Evolutionary conservation across 2,888 invertebrate genomes (phyloP).

Genomic region (Amphipyra tragopoginis): DNA sequence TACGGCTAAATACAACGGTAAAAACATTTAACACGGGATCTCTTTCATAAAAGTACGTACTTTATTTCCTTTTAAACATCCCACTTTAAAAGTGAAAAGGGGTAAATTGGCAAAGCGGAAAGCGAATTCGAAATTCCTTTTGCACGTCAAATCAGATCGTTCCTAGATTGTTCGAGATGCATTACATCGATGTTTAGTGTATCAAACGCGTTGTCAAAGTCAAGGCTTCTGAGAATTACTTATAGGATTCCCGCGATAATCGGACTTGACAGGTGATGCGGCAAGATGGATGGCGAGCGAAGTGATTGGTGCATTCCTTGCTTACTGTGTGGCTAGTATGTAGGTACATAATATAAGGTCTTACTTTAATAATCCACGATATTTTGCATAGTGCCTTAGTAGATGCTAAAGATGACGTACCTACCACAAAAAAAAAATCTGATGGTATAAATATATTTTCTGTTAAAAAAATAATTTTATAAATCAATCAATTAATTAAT

Average conservation of each 20-base stretch:
- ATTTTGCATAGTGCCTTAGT: too few species aligned
- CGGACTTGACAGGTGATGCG: constrained; percentile 32
- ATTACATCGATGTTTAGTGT: constrained; percentile 29
- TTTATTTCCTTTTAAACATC: constrained; percentile 6
- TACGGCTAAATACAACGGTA: too few species aligned
- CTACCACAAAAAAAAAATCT: too few species aligned
- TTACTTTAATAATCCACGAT: too few species aligned
- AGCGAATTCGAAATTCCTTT: constrained; percentile 37
- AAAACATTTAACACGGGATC: too few species aligned
- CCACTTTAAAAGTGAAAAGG: constrained; percentile 16
- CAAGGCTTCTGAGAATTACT: constrained; percentile 35
- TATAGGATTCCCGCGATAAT: constrained; percentile 33
- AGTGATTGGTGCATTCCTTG: constrained; percentile 34
- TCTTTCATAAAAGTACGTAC: not conserved
- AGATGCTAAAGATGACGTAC: too few species aligned
- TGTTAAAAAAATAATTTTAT: too few species aligned
- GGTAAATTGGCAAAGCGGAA: constrained; percentile 26
- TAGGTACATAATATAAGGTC: not conserved
- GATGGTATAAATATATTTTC: too few species aligned
- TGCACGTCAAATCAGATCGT: constrained; percentile 40
- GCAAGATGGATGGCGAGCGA: constrained; percentile 35
- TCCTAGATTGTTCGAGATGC: constrained; percentile 34
- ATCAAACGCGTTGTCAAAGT: constrained; percentile 42
- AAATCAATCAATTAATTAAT: too few species aligned
- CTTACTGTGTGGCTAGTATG: constrained; percentile 20